Evolutionary conservation across 37 sponge, comb jelly and placozoan species (phyloP), one percentile per base, ranked within the genome.

Genomic region (Halichondria panicea): DNA sequence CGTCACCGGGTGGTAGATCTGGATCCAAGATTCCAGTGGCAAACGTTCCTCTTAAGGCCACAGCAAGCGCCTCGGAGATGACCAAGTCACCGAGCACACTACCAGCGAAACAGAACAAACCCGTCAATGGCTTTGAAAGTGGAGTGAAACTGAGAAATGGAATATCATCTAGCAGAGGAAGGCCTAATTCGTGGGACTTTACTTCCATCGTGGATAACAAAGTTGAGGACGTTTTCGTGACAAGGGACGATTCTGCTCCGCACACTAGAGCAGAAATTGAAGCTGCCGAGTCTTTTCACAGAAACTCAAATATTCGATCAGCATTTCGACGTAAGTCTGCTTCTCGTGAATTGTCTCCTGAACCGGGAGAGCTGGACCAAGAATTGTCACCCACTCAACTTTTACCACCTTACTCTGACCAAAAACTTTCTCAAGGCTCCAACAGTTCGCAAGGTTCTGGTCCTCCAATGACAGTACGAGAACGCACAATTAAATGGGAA

Each of bases 401-500:
- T 13, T 43, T 7, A 12, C 5, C 24, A 25, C 27, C 24, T n/a
- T n/a, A n/a, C n/a, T n/a, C n/a, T n/a, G 45, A 61, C 1, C 50
- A 19, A 34, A 45, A 44, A 15, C 66, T 76, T 2, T 76, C 66
- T 30, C 45, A 61, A 22, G 42, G 42, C 6, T 75, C 63, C 22
- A 62, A 61, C 19, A 43, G 48, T 62, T 61, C 75, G 4, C 75
- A 61, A n/a, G 45, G n/a, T 61, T 43, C 64, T 21, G 18, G 42
- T 15, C 19, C 42, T 39, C 48, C 13, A 30, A 7, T 82, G 3
- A 65, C 83, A 5, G 83, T 82, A 27, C 53, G 68, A 56, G 83
- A 82, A 41, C 55, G 83, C 35, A 74, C 83, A 4, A 60, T 68
- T 37, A 28, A 45, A 13, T 82, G 83, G 83, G 83, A 82, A 37